These are phyloP conservation scores for Tetranychus truncatus DNA, from an alignment of 2,888 invertebrate species.

Conservation along the genomic window DNA sequence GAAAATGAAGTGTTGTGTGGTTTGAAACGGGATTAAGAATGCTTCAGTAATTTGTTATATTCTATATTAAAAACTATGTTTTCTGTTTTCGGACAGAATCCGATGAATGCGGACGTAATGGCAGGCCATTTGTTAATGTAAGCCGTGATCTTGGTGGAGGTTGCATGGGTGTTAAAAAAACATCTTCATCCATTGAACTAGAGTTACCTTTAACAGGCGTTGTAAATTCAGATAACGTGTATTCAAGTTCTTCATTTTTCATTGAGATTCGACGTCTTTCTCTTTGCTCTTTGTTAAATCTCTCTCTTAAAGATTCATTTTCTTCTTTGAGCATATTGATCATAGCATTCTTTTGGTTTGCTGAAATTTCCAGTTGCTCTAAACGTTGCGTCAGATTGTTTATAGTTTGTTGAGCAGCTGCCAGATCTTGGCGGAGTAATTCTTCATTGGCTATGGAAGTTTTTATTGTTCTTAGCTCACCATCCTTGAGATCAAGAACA, in stretches of 20 bases:
- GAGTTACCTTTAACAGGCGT: conserved; percentile 1
- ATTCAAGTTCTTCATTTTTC: conserved; percentile 13
- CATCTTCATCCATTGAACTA: not conserved
- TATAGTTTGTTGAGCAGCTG: not conserved
- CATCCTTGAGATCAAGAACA: conserved; percentile 6
- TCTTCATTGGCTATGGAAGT: not conserved
- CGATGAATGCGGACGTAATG: not conserved
- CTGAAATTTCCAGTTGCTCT: conserved; percentile 2
- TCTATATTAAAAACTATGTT: too few relatives aligned
- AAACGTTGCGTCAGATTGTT: conserved; percentile 1
- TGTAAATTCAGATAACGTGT: not conserved
- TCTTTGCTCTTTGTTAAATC: not conserved
- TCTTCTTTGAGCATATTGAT: not conserved
- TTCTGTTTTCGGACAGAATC: not conserved
- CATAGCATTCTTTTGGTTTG: conserved; percentile 6
- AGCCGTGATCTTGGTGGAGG: not conserved
- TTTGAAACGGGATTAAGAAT: too few relatives aligned
- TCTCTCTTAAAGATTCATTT: not conserved
- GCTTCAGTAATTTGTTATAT: too few relatives aligned
- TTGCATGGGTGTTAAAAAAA: not conserved
- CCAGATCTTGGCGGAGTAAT: not conserved
- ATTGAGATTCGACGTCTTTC: conserved; percentile 8
- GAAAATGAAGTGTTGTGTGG: too few relatives aligned
- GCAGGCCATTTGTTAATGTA: not conserved
- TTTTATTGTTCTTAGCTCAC: not conserved